Conservation (phyloP, 2,797 vertebrate genomes). For the Pangasius sanitwongsei region DNA sequence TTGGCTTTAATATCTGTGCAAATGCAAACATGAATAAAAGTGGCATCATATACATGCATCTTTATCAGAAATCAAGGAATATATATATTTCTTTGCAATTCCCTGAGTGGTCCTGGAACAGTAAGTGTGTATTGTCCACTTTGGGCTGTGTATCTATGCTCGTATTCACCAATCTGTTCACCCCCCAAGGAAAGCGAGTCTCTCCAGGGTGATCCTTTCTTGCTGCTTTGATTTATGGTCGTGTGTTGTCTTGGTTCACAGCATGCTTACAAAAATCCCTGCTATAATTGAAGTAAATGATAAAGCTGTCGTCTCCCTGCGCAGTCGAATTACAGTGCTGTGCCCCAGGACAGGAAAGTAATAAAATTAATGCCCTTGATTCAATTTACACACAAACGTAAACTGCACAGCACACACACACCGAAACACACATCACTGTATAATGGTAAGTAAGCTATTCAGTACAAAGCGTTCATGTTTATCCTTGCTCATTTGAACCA, state of each 20-base stretch:
- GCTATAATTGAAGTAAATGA: conserved; percentile 75
- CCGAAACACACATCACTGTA: neutral
- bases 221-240: conserved; percentile 70
- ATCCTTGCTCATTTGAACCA: conserved; percentile 2
- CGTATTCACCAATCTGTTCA: conserved; percentile 64
- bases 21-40: conserved; percentile 3
- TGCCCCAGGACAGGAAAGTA: conserved; percentile 42
- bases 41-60: neutral
- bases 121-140: conserved; percentile 37
- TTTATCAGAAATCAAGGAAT: neutral
- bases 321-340: conserved; percentile 36
- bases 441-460: neutral
- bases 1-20: neutral
- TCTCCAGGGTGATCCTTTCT: conserved; percentile 62
- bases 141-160: conserved; percentile 61
- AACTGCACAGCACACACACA: conserved; percentile 1
- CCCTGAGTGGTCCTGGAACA: neutral
- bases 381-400: conserved; percentile 31
- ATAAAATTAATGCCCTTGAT: conserved; percentile 46
- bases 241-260: conserved; percentile 59
- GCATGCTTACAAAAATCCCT: conserved; percentile 65
- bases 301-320: conserved; percentile 57
- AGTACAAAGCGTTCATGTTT: neutral
- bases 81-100: conserved; percentile 9
- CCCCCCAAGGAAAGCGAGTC: conserved; percentile 58